Conservation (phyloP, 2,888 invertebrate species). For the Meta bourneti region DNA sequence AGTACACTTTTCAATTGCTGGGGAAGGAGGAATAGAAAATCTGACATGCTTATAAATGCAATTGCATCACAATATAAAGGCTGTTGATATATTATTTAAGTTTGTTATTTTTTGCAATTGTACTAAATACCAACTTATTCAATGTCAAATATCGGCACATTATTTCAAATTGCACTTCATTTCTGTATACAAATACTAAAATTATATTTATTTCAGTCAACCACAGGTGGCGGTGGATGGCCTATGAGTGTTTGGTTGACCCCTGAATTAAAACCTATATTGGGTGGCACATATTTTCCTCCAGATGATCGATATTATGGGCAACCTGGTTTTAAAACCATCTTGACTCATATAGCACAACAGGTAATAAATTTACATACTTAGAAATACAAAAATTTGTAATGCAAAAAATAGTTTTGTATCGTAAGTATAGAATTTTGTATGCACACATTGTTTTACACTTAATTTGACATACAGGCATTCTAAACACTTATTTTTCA, state of each 20-base stretch:
- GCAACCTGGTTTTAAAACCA: slow-evolving; percentile 90
- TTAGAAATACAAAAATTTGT: neutral
- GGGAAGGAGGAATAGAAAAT: too few species aligned
- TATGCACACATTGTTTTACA: neutral
- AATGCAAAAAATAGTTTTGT: neutral
- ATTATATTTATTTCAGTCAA: slow-evolving; percentile 55
- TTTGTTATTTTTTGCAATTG: too few species aligned
- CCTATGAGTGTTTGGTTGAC: slow-evolving; percentile 97
- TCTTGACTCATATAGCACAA: slow-evolving; percentile 85
- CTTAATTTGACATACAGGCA: too few species aligned
- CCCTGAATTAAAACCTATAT: slow-evolving; percentile 91
- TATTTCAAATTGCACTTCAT: too few species aligned
- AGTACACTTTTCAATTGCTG: too few species aligned
- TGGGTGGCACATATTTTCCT: slow-evolving; percentile 96
- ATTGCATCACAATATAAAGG: too few species aligned
- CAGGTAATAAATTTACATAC: slow-evolving; percentile 81
- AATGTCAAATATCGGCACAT: too few species aligned
- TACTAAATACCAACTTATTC: too few species aligned
- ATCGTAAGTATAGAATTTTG: neutral
- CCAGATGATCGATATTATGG: slow-evolving; percentile 89
- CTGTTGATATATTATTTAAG: too few species aligned
- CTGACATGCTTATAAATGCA: too few species aligned
- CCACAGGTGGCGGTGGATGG: slow-evolving; percentile 90
- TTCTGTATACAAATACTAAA: too few species aligned
- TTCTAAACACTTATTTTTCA: neutral